These are phyloP conservation scores for Vespertilio murinus DNA, from an alignment of 2,797 vertebrate species.

Conservation along the genomic window DNA sequence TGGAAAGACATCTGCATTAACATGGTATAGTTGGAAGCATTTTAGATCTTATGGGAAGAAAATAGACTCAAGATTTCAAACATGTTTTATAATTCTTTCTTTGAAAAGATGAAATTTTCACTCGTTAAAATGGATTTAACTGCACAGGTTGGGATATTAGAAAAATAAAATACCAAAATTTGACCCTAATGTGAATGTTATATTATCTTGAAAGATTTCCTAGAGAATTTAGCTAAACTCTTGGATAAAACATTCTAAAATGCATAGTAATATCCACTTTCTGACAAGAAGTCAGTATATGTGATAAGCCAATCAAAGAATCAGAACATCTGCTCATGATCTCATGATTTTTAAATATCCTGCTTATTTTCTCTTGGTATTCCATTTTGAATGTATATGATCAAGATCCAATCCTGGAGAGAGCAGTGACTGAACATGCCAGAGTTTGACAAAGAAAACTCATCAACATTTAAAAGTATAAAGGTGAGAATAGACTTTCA, in stretches of 20 bases:
- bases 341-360: not conserved
- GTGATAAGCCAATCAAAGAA: not conserved
- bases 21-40: not conserved
- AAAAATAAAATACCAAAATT: not conserved
- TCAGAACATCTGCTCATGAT: not conserved
- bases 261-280: not conserved
- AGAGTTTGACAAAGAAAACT: not conserved
- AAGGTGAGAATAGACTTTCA: not conserved
- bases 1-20: not conserved
- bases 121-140: not conserved
- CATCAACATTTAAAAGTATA: not conserved
- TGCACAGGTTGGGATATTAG: not conserved
- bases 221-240: not conserved
- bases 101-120: not conserved
- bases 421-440: not conserved
- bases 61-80: not conserved
- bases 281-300: not conserved
- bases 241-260: not conserved
- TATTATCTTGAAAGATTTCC: not conserved
- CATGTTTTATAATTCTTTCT: not conserved
- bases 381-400: not conserved
- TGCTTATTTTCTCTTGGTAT: slow-evolving; percentile 7
- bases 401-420: not conserved
- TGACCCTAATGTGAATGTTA: not conserved
- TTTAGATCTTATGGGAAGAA: not conserved